phyloP scores from a whole-genome alignment of 1,140 invertebrate species.

The Andricus grossulariae region DNA sequence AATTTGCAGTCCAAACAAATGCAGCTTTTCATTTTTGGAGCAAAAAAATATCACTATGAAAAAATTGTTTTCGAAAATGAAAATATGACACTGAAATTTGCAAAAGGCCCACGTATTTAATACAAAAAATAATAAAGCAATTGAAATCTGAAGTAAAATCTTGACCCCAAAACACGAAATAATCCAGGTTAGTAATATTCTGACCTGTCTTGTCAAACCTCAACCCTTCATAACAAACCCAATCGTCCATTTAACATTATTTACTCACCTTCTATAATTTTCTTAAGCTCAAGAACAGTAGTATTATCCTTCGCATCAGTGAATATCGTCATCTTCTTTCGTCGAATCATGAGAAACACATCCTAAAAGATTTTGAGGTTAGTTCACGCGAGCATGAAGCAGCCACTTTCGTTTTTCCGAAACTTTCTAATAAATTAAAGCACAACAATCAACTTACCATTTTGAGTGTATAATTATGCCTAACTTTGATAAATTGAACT shows the following conservation, averaged over 20 bases:
- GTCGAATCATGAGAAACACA: slow-evolving; percentile 98
- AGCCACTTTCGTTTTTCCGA: not conserved
- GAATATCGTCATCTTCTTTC: slow-evolving; percentile 98
- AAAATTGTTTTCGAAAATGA: no score
- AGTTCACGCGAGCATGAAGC: slow-evolving; percentile 25
- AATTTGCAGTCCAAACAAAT: no score
- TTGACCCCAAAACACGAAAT: not conserved
- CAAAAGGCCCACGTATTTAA: no score
- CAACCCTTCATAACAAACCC: slow-evolving; percentile 34
- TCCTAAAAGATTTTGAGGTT: slow-evolving; percentile 79
- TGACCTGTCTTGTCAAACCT: not conserved
- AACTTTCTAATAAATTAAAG: not conserved
- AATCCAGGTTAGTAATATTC: not conserved
- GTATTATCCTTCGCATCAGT: slow-evolving; percentile 98
- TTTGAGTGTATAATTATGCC: not conserved
- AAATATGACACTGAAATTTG: no score
- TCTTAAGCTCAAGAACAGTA: slow-evolving; percentile 94
- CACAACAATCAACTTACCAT: not conserved
- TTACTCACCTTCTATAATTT: slow-evolving; percentile 94
- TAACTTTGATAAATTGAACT: slow-evolving; percentile 16
- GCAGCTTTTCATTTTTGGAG: no score
- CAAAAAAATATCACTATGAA: no score
- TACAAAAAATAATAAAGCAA: no score
- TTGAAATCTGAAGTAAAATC: no score
- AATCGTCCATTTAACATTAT: not conserved